These are phyloP conservation scores for Ophion ellenae DNA, from an alignment of 2,888 invertebrate genomes.

Conservation along the genomic window DNA sequence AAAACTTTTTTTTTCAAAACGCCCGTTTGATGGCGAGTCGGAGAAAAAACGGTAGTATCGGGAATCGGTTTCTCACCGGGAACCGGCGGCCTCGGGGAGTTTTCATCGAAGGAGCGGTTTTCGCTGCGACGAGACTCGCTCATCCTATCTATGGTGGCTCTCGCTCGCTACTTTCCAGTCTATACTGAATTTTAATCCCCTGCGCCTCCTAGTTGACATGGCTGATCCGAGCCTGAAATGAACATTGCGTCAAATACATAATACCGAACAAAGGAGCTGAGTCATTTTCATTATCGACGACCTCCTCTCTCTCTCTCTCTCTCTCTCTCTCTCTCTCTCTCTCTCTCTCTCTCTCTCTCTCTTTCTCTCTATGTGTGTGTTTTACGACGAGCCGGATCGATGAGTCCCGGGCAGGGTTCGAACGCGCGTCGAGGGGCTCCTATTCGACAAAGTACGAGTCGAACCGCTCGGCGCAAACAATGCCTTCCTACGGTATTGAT, in stretches of 20 bases:
- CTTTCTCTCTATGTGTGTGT: background rate
- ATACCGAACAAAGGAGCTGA: constrained; percentile 78
- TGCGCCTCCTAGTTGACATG: constrained; percentile 83
- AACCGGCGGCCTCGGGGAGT: constrained; percentile 93
- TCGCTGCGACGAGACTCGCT: constrained; percentile 82
- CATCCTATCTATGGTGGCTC: constrained; percentile 83
- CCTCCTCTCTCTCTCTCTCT: constrained; percentile 74
- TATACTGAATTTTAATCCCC: constrained; percentile 81
- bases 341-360: constrained; percentile 69
- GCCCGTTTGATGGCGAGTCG: background rate
- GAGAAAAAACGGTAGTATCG: background rate
- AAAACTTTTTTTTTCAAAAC: background rate
- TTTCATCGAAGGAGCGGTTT: constrained; percentile 85
- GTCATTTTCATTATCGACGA: constrained; percentile 77
- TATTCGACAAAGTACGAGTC: constrained; percentile 77
- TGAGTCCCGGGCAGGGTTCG: constrained; percentile 71
- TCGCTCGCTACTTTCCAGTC: constrained; percentile 81
- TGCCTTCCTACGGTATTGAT: constrained; percentile 83
- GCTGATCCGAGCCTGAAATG: constrained; percentile 82
- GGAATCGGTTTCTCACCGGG: constrained; percentile 87
- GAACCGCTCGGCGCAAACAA: constrained; percentile 76
- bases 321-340: constrained; percentile 55
- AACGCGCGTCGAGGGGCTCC: constrained; percentile 79
- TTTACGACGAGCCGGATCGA: constrained; percentile 9
- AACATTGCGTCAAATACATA: constrained; percentile 7